These are phyloP conservation scores for Hippocampus abdominalis DNA, from an alignment of 2,113 vertebrate species.

Conservation along the genomic window DNA sequence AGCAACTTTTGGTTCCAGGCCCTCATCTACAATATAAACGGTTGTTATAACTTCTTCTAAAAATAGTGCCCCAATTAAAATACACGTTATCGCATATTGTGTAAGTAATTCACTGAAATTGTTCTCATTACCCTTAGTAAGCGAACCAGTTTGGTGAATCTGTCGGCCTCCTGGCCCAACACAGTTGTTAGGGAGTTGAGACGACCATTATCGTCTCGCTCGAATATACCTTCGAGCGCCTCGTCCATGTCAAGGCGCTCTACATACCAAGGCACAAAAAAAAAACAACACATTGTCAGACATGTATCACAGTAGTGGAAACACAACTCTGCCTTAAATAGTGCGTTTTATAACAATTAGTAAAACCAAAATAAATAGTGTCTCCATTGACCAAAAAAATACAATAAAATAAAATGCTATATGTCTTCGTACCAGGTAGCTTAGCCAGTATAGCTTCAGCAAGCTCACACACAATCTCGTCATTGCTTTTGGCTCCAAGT, in stretches of 20 bases:
- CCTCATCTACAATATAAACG: background rate
- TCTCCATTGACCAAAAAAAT: background rate
- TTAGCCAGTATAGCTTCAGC: conserved; percentile 67
- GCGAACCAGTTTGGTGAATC: conserved; percentile 76
- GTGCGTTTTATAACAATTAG: background rate
- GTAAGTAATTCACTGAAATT: background rate
- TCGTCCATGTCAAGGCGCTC: conserved; percentile 75
- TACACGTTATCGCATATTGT: background rate
- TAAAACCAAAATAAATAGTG: background rate
- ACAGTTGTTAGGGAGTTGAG: conserved; percentile 78
- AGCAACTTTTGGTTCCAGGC: too few relatives aligned
- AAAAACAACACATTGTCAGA: background rate
- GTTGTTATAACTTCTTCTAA: background rate
- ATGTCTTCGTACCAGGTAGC: conserved; percentile 62
- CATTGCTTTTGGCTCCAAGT: conserved; percentile 74
- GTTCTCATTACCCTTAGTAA: conserved; percentile 59
- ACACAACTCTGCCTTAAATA: background rate
- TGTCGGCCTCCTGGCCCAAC: conserved; percentile 77
- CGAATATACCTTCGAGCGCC: conserved; percentile 71
- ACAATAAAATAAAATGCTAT: too few relatives aligned
- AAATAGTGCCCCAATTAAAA: background rate
- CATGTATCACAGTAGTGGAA: background rate
- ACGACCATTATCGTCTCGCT: conserved; percentile 69
- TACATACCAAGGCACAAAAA: conserved; percentile 37
- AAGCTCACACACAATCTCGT: conserved; percentile 74